phyloP scores from a whole-genome alignment of 1,140 invertebrate species.

The Listronotus bonariensis region DNA sequence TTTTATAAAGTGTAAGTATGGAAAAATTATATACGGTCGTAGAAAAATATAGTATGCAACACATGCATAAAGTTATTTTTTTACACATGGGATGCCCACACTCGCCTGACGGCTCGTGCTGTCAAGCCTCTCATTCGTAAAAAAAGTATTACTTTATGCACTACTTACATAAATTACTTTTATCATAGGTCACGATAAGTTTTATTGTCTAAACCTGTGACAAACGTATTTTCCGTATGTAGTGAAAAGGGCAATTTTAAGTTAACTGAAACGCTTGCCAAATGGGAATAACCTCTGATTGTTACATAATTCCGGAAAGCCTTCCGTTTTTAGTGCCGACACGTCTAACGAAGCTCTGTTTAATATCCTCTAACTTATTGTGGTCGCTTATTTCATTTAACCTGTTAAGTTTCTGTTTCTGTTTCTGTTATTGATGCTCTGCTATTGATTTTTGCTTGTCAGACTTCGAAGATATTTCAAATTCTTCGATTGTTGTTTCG shows the following conservation, averaged over 20 bases:
- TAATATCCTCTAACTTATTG: constrained; percentile 31
- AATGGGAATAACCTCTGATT: constrained; percentile 25
- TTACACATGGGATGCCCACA: too few relatives aligned
- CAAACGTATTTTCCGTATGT: constrained; percentile 10
- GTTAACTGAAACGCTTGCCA: constrained; percentile 13
- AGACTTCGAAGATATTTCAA: constrained; percentile 40
- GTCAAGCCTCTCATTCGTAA: too few relatives aligned
- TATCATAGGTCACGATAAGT: too few relatives aligned
- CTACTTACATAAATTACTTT: too few relatives aligned
- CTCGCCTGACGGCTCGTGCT: too few relatives aligned
- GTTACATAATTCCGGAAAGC: constrained; percentile 26
- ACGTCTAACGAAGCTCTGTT: constrained; percentile 18
- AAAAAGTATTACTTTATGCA: too few relatives aligned
- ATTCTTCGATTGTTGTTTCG: constrained; percentile 38
- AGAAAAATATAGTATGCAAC: too few relatives aligned
- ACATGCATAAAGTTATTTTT: too few relatives aligned
- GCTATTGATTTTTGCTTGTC: constrained; percentile 36
- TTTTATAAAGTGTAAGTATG: too few relatives aligned
- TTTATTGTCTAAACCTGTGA: constrained; percentile 9
- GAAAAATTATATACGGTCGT: too few relatives aligned
- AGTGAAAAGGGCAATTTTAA: constrained; percentile 16
- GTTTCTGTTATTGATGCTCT: constrained; percentile 32
- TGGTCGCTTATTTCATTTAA: constrained; percentile 38
- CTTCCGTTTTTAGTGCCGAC: constrained; percentile 26
- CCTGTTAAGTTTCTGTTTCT: constrained; percentile 39